A percentile compares a stretch with the other conserved stretches of the same genome.
Evolutionary conservation across 1,140 invertebrate genomes (phyloP).

Genomic region (Cherax quadricarinatus): DNA sequence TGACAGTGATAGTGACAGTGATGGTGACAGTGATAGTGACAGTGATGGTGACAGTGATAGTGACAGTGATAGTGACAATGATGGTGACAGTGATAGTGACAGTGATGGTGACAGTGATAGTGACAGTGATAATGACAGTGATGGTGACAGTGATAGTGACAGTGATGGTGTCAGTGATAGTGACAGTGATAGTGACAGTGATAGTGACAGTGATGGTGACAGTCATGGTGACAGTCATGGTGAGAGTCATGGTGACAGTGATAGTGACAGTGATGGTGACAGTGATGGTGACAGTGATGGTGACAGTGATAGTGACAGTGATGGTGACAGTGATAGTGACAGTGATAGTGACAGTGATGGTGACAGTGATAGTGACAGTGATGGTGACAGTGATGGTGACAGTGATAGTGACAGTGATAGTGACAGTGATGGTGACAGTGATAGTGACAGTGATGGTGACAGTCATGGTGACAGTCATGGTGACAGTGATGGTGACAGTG

Average conservation of each 20-base stretch:
- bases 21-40: neutral
- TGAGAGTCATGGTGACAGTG: neutral
- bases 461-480: neutral
- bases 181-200: neutral
- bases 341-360: neutral
- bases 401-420: neutral
- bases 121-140: neutral
- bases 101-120: neutral
- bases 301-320: neutral
- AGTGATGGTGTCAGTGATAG: neutral
- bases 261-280: neutral
- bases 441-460: neutral
- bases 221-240: neutral
- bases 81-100: neutral
- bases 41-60: neutral
- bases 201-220: neutral
- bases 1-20: neutral
- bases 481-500: neutral
- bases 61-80: neutral
- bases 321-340: neutral
- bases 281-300: neutral
- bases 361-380: neutral
- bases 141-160: neutral
- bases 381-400: neutral
- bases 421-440: neutral